These are phyloP conservation scores for Babyrousa celebensis DNA, from an alignment of 2,797 vertebrate species.

Conservation along the genomic window DNA sequence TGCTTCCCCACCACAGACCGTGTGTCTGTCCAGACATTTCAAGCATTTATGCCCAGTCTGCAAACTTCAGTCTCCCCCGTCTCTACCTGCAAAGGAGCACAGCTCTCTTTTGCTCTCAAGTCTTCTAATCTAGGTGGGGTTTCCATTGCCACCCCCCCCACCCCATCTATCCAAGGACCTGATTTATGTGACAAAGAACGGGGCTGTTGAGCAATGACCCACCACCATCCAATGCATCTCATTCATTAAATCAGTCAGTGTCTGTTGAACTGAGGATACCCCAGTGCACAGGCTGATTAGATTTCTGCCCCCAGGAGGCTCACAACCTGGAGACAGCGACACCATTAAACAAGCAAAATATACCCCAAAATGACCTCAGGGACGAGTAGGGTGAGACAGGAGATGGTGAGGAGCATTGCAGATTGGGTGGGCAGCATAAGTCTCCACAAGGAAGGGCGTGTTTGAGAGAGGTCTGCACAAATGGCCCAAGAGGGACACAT, in stretches of 20 bases:
- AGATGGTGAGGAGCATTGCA: not conserved
- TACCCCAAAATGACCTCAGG: rapidly evolving
- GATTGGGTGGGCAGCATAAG: not conserved
- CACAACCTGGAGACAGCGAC: rapidly evolving
- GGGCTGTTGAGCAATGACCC: not conserved
- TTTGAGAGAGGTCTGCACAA: not conserved
- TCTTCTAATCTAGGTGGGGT: not conserved
- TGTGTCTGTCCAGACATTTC: not conserved
- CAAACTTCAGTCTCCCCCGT: too few relatives aligned
- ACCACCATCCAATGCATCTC: not conserved
- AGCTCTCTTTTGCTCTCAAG: not conserved
- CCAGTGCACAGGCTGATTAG: too few relatives aligned
- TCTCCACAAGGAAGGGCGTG: not conserved
- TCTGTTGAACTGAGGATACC: not conserved
- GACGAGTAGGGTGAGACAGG: too few relatives aligned
- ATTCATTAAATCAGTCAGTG: rapidly evolving
- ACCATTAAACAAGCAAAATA: not conserved
- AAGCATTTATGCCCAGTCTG: not conserved
- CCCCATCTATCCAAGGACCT: too few relatives aligned
- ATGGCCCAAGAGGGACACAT: too few relatives aligned
- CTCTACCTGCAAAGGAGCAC: not conserved
- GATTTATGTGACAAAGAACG: not conserved
- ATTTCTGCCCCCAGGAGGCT: too few relatives aligned
- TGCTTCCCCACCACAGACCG: not conserved
- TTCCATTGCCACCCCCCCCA: not conserved